These are phyloP conservation scores for Oceanodroma tethys DNA, from an alignment of 2,113 vertebrate genomes.

Conservation along the genomic window DNA sequence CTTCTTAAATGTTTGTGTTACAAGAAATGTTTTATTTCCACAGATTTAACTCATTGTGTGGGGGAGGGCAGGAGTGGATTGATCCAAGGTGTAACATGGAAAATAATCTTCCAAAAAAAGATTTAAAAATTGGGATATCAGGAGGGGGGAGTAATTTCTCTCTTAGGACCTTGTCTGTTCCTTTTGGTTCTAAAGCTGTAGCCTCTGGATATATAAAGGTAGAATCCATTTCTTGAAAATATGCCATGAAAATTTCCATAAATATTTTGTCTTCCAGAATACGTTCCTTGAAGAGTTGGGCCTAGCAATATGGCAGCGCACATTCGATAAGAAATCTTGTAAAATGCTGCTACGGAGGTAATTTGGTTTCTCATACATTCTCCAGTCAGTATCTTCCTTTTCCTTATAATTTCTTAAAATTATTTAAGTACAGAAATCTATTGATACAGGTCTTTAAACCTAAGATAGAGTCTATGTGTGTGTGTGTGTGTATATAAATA, in stretches of 20 bases:
- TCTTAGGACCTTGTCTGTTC: background rate
- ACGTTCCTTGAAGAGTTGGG: slow-evolving; percentile 5
- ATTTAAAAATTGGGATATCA: background rate
- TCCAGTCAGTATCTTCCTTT: background rate
- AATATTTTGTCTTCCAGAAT: slow-evolving; percentile 70
- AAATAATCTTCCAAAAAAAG: background rate
- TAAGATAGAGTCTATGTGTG: background rate
- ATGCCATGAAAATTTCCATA: background rate
- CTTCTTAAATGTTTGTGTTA: background rate
- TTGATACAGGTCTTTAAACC: background rate
- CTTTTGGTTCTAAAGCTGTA: background rate
- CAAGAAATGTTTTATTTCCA: background rate
- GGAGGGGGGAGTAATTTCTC: background rate
- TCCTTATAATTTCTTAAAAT: background rate
- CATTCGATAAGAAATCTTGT: background rate
- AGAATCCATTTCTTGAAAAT: background rate
- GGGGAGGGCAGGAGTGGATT: background rate
- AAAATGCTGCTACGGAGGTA: slow-evolving; percentile 16
- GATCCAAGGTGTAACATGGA: background rate
- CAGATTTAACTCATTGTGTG: background rate
- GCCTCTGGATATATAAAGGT: background rate
- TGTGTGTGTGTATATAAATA: background rate
- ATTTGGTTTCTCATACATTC: background rate
- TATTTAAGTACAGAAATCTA: background rate
- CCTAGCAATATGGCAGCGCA: slow-evolving; percentile 61